Evolutionary conservation across 2,113 vertebrate species (phyloP).

Genomic region (Hemicordylus capensis): DNA sequence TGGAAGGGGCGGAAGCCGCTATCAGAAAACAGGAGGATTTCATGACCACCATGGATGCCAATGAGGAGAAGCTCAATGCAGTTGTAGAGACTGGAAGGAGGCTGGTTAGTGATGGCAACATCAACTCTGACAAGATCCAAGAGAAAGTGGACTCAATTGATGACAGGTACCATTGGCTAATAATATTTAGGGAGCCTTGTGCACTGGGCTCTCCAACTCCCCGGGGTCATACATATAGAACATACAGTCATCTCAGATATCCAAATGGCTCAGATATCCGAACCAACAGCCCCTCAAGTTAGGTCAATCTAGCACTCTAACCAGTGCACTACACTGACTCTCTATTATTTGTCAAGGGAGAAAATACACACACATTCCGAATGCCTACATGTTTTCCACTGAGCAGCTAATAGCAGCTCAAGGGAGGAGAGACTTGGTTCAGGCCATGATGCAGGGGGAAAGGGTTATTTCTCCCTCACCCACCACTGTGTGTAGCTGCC

Average conservation of each 20-base stretch:
- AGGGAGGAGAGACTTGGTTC: too few species aligned
- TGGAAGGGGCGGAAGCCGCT: slow-evolving; percentile 94
- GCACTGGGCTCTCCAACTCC: too few species aligned
- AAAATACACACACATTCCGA: too few species aligned
- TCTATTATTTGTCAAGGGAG: too few species aligned
- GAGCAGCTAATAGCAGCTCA: too few species aligned
- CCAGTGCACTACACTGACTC: too few species aligned
- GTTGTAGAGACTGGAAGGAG: slow-evolving; percentile 93
- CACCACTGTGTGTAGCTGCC: too few species aligned
- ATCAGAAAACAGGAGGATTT: slow-evolving; percentile 99
- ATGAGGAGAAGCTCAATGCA: slow-evolving; percentile 95
- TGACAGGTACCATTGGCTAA: slow-evolving; percentile 81
- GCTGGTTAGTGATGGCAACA: slow-evolving; percentile 93
- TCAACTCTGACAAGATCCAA: slow-evolving; percentile 94
- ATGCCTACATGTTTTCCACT: too few species aligned
- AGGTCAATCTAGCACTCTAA: too few species aligned
- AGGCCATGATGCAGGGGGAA: too few species aligned
- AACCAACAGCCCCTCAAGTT: not conserved
- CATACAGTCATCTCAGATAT: not conserved
- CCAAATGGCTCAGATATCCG: too few species aligned
- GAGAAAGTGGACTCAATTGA: slow-evolving; percentile 97
- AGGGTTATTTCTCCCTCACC: too few species aligned
- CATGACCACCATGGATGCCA: slow-evolving; percentile 99
- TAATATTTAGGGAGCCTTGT: not conserved
- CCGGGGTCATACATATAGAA: not conserved